Evolutionary conservation across 2,888 invertebrate genomes (phyloP).

Genomic region (Caenorhabditis sp.): DNA sequence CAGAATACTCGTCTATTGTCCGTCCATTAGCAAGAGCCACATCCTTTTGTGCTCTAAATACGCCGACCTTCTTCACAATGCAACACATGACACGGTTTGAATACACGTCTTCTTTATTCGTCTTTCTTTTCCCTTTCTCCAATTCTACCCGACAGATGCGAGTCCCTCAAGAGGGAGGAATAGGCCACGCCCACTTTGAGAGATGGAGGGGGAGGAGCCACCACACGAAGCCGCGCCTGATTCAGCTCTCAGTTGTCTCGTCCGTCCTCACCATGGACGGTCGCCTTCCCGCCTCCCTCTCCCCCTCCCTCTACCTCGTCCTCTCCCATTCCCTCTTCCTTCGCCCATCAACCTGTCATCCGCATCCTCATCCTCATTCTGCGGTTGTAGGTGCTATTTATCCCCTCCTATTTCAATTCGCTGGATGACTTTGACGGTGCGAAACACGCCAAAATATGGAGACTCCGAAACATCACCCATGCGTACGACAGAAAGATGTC

Average conservation of each 20-base stretch:
- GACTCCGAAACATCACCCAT: conserved; percentile 45
- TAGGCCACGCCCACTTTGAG: conserved; percentile 23
- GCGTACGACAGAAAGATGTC: conserved; percentile 22
- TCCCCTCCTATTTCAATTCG: conserved; percentile 35
- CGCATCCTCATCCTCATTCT: too few relatives aligned
- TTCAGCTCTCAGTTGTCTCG: conserved; percentile 45
- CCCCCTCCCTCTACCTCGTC: conserved; percentile 1
- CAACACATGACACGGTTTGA: conserved; percentile 55
- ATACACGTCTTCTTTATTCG: conserved; percentile 8
- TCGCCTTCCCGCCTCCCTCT: conserved; percentile 10
- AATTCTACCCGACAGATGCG: conserved; percentile 33
- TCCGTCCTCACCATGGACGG: conserved; percentile 24
- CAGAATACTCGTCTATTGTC: conserved; percentile 60
- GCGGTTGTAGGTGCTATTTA: conserved; percentile 56
- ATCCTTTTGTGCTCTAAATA: conserved; percentile 54
- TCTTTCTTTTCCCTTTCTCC: background rate
- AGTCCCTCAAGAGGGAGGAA: background rate
- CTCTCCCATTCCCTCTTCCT: background rate
- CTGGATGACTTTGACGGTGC: conserved; percentile 49
- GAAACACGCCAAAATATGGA: conserved; percentile 53
- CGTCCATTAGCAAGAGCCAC: conserved; percentile 60
- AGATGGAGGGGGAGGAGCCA: conserved; percentile 18
- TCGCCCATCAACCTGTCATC: conserved; percentile 8
- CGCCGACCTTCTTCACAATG: conserved; percentile 59
- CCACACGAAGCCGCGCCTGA: conserved; percentile 5